phyloP scores from a whole-genome alignment of 2,797 vertebrate genomes.

The Falco concolor region DNA sequence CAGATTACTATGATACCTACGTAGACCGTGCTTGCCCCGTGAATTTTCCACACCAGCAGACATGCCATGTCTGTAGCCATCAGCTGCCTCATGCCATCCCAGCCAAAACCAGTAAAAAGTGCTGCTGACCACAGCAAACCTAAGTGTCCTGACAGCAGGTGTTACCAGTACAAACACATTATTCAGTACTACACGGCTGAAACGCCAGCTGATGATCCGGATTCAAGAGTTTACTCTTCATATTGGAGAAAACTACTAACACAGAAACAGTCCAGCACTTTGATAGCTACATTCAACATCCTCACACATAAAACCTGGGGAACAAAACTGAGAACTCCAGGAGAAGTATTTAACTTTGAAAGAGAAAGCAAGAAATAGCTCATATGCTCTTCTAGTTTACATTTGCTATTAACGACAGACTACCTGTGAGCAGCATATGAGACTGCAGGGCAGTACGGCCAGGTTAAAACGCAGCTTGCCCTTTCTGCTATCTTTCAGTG shows the following conservation, averaged over 20 bases:
- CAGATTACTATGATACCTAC: not conserved
- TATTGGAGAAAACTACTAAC: not conserved
- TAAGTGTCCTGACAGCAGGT: not conserved
- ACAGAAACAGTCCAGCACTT: not conserved
- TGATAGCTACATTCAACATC: not conserved
- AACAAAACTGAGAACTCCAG: not conserved
- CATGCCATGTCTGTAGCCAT: not conserved
- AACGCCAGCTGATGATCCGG: not conserved
- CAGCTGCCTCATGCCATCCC: not conserved
- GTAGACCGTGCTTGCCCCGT: not conserved
- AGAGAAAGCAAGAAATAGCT: not conserved
- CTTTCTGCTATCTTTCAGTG: not conserved
- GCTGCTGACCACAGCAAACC: fast-evolving
- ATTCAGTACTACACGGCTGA: not conserved
- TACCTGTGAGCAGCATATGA: not conserved
- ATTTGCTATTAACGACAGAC: not conserved
- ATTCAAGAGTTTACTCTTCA: not conserved
- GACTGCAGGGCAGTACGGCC: not conserved
- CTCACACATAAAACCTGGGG: not conserved
- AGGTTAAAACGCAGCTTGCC: not conserved
- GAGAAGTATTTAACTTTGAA: not conserved
- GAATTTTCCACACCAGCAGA: not conserved
- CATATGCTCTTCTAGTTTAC: not conserved
- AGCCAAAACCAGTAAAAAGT: not conserved
- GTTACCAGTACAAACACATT: not conserved